Evolutionary conservation across 1,140 invertebrate species (phyloP), one percentile per base, ranked within the genome.

Genomic region (Ostrea edulis): DNA sequence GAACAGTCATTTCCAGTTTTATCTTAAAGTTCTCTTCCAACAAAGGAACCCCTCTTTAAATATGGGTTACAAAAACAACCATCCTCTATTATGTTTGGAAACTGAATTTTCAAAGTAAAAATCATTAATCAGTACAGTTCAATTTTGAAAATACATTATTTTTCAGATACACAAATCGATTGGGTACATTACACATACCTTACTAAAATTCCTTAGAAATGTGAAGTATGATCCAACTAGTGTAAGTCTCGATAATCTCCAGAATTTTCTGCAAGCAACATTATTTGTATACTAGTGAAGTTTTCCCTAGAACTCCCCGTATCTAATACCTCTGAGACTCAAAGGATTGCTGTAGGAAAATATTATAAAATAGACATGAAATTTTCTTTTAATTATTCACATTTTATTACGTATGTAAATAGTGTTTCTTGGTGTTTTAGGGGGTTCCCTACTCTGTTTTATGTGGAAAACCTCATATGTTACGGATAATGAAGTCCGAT

Each of bases 401-500:
- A 77, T 9, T 77, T 77, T 77, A 77, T 77, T 29, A 35, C 68
- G 25, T 35, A 77, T 77, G 14, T 17, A 77, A 29, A 77, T 77
- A 29, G 68, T 77, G 68, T 77, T 77, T 17, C 68, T 35, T 35
- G 68, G 68, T 77, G 68, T 77, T 77, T 77, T 35, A 77, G 68
- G 25, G 35, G 25, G 25, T 77, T 77, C 29, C 29, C 68, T 77
- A 35, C 68, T 77, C 29, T 11, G 14, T 77, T 77, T 77, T 77
- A 77, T 77, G 68, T 77, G 68, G 14, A 77, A 77, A 77, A 77
- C 29, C 68, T 77, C 68, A 77, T 77, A 77, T 77, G 68, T 77
- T 77, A 77, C 68, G 68, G 68, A 77, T 77, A 77, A 77, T 77
- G 68, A 77, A 77, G 68, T 77, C 29, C 22, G 68, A 77, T 77